Base-by-base conservation (phyloP, 2,113 vertebrate species). In the Haemorhous mexicanus region DNA sequence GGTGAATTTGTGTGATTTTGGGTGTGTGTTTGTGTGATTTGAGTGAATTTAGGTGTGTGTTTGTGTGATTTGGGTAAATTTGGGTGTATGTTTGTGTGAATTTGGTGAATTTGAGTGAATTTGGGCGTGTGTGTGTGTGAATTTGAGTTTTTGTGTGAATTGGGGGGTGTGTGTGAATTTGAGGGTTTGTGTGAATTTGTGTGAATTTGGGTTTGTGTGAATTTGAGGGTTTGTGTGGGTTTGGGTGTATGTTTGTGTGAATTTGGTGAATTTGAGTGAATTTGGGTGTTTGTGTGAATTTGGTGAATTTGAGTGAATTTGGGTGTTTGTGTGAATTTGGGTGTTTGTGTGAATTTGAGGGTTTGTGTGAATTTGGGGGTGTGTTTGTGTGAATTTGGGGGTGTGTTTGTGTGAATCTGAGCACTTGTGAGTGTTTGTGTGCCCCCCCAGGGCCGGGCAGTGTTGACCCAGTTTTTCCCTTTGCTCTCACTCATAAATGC, bases 401-500 rank as follows among this genome's bases (percentile, higher is more conserved):
- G 52, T 21, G 46, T n/a, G 5, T 80, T 20, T 8, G 19, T 23
- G 44, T 69, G n/a, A 47, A 11, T n/a, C 15, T 4, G 13, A 2
- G 5, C 5, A 20, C 16, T 44, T 13, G 0, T 18, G 10, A 16
- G 33, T 26, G 6, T 30, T 12, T 6, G 7, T 50, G 33, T 32
- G 5, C 32, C 33, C 27, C 1, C 83, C 28, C 23, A 37, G 37
- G 62, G 37, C 32, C 2, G 3, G 73, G 87, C 66, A 10, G 44
- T 55, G 84, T 76, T 96, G 89, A 69, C 92, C 52, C 11, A 76
- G 84, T 19, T 75, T 90, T 95, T 84, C 67, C 93, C 16, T 96
- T 93, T 94, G 68, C 93, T 90, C 12, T 87, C 87, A 27, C 67
- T 95, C 93, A 30, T 91, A 97, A 98, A 97, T 81, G 85, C 79